Evolutionary conservation across 1,140 invertebrate genomes (phyloP).

Genomic region (Ditylenchus dipsaci): DNA sequence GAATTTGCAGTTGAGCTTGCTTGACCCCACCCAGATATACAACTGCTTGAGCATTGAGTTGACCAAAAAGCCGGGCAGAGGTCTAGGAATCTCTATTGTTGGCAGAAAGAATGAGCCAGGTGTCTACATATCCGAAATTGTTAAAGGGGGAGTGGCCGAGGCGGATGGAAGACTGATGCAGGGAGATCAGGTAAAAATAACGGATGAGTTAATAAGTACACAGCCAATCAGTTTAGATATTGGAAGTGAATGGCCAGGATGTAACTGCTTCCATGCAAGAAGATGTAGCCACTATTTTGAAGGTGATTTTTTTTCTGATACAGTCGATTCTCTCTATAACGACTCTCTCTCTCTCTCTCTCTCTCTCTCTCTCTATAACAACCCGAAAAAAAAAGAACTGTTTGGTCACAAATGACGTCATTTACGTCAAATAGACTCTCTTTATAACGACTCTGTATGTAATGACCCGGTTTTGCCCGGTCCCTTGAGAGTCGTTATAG

Average conservation of each 20-base stretch:
- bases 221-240: constrained; percentile 61
- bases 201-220: background rate
- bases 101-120: constrained; percentile 79
- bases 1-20: constrained; percentile 65
- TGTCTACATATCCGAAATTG: constrained; percentile 89
- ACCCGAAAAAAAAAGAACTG: too few species aligned
- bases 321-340: too few species aligned
- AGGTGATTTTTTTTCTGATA: constrained; percentile 62
- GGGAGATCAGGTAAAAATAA: constrained; percentile 70
- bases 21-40: constrained; percentile 64
- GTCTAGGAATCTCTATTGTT: constrained; percentile 59
- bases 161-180: constrained; percentile 82
- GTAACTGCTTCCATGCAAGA: constrained; percentile 75
- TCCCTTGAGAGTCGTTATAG: too few species aligned
- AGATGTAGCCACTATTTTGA: constrained; percentile 80
- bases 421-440: too few species aligned
- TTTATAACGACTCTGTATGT: too few species aligned
- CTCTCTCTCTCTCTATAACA: too few species aligned
- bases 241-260: constrained; percentile 82
- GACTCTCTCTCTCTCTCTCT: too few species aligned
- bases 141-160: constrained; percentile 83
- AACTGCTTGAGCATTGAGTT: constrained; percentile 83
- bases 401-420: too few species aligned
- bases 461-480: too few species aligned
- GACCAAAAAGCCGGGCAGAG: constrained; percentile 71